A percentile compares a stretch with the other conserved stretches of the same genome.
Conservation (phyloP, 2,797 vertebrate species). For the Florisuga fusca region DNA sequence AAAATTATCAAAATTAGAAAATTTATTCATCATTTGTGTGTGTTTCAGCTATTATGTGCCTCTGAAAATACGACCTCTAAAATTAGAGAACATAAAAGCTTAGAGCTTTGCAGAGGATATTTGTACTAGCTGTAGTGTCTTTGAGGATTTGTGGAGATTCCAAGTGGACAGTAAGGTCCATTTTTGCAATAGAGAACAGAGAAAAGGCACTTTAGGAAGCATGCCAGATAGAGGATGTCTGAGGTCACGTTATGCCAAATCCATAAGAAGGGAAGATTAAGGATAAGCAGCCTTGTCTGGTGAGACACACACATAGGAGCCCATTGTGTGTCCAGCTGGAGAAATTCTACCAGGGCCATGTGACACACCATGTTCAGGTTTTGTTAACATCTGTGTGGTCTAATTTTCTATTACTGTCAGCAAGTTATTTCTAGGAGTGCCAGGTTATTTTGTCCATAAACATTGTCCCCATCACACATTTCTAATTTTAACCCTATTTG, state of each 20-base stretch:
- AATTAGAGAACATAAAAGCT: background rate
- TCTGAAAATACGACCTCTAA: background rate
- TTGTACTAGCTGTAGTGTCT: background rate
- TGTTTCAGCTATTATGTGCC: background rate
- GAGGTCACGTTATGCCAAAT: background rate
- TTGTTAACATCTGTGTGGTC: conserved; percentile 78
- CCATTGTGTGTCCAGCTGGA: conserved; percentile 3
- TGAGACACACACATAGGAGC: background rate
- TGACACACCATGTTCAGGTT: background rate
- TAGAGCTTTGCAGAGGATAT: background rate
- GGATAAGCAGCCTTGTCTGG: background rate
- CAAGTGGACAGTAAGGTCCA: background rate
- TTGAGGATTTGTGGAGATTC: background rate
- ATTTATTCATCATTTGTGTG: background rate
- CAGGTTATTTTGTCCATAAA: conserved; percentile 83
- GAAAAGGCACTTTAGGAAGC: background rate
- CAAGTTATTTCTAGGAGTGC: conserved; percentile 77
- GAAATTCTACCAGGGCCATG: background rate
- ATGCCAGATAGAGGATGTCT: background rate
- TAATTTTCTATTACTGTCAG: conserved; percentile 77
- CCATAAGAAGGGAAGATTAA: background rate
- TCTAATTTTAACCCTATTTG: conserved; percentile 83
- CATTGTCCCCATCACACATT: conserved; percentile 79
- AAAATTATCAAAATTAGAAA: background rate
- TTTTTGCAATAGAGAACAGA: background rate